Evolutionary conservation across 2,113 vertebrate genomes (phyloP).

Genomic region (Ptilorrhoa leucosticta): DNA sequence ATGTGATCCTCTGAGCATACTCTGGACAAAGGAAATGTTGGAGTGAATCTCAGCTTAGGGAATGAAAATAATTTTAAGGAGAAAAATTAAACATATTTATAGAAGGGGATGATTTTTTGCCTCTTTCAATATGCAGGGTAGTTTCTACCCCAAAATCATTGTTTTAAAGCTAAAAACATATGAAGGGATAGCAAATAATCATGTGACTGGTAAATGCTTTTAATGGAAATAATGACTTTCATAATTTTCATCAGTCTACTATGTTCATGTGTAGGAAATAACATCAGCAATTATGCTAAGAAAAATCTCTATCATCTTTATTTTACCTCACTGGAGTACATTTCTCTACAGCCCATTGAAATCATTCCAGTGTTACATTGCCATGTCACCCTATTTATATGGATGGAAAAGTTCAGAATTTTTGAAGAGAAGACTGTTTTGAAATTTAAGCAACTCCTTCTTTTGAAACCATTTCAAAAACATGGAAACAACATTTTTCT

Average conservation of each 20-base stretch:
- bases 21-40: not conserved
- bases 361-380: not conserved
- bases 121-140: not conserved
- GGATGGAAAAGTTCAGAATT: not conserved
- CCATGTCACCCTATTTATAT: not conserved
- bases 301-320: not conserved
- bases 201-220: not conserved
- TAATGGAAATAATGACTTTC: not conserved
- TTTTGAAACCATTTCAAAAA: not conserved
- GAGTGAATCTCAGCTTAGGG: not conserved
- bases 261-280: not conserved
- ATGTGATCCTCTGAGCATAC: not conserved
- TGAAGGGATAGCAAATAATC: not conserved
- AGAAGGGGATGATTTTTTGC: not conserved
- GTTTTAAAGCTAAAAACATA: not conserved
- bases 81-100: not conserved
- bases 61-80: not conserved
- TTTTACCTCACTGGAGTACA: not conserved
- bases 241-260: not conserved
- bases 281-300: not conserved
- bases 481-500: not conserved
- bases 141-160: not conserved
- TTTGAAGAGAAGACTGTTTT: not conserved
- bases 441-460: not conserved
- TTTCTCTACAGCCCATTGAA: not conserved